These are phyloP conservation scores for Sebastolobus altivelis DNA, from an alignment of 2,797 vertebrate genomes.

Conservation along the genomic window DNA sequence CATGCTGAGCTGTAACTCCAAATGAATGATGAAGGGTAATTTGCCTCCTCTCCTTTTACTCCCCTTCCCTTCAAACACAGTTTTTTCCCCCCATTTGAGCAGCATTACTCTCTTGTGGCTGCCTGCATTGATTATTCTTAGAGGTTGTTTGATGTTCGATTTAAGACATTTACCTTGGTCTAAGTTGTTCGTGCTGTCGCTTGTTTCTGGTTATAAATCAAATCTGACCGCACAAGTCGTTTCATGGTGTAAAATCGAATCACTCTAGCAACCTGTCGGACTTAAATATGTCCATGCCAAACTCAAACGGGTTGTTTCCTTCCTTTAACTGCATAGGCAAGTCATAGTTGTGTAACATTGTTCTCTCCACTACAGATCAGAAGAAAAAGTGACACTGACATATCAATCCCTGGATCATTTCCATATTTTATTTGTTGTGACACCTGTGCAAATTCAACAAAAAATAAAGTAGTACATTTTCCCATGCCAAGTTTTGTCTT, in stretches of 20 bases:
- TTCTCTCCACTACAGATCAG: background rate
- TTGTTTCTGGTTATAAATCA: slow-evolving; percentile 45
- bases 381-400: background rate
- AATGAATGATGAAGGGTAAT: slow-evolving; percentile 69
- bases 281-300: slow-evolving; percentile 22
- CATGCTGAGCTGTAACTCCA: slow-evolving; percentile 46
- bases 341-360: background rate
- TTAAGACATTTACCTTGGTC: slow-evolving; percentile 41
- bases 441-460: background rate
- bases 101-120: slow-evolving; percentile 18
- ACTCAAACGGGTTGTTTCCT: slow-evolving; percentile 12
- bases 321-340: background rate
- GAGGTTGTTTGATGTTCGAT: slow-evolving; percentile 34
- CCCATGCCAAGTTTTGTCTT: slow-evolving; percentile 20
- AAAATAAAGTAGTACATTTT: slow-evolving; percentile 13
- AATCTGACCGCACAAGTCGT: slow-evolving; percentile 18
- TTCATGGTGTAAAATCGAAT: slow-evolving; percentile 27
- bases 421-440: background rate
- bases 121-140: slow-evolving; percentile 32
- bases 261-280: slow-evolving; percentile 40
- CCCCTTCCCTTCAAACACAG: background rate
- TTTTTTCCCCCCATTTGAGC: background rate
- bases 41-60: slow-evolving; percentile 32
- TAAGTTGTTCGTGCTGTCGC: background rate
- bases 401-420: background rate